phyloP scores from a whole-genome alignment of 1,140 invertebrate genomes.

The Apis cerana region DNA sequence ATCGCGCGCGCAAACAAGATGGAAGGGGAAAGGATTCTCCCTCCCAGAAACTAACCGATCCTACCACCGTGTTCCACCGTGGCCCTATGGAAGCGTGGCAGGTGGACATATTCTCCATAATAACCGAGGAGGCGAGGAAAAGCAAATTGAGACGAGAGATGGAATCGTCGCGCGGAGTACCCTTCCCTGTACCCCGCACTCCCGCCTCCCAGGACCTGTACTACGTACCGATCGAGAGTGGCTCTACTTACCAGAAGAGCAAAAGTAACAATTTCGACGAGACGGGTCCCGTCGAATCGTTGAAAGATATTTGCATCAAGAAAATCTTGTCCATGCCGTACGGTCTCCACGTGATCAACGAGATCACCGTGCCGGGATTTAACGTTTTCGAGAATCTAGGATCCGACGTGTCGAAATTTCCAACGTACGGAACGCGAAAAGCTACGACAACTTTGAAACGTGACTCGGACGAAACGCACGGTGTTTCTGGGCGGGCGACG shows the following conservation, averaged over 20 bases:
- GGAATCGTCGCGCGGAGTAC: conserved; percentile 13
- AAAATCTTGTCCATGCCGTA: conserved; percentile 85
- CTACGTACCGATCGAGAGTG: neutral
- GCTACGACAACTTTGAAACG: conserved; percentile 30
- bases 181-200: conserved; percentile 66
- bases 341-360: conserved; percentile 84
- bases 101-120: conserved; percentile 73
- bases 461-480: too few species aligned
- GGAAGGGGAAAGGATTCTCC: too few species aligned
- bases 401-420: conserved; percentile 59
- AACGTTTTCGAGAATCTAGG: conserved; percentile 81
- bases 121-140: conserved; percentile 62
- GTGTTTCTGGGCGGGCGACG: conserved; percentile 29
- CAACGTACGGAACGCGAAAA: conserved; percentile 23
- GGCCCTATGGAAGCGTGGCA: conserved; percentile 75
- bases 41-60: conserved; percentile 68
- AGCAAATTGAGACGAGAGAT: conserved; percentile 19
- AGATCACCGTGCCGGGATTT: conserved; percentile 84
- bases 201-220: conserved; percentile 58
- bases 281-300: conserved; percentile 62
- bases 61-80: conserved; percentile 81
- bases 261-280: neutral
- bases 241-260: neutral
- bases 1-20: too few species aligned
- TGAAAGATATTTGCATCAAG: conserved; percentile 84